phyloP scores from a whole-genome alignment of 1,140 invertebrate species.

The Drosophila hydei region DNA sequence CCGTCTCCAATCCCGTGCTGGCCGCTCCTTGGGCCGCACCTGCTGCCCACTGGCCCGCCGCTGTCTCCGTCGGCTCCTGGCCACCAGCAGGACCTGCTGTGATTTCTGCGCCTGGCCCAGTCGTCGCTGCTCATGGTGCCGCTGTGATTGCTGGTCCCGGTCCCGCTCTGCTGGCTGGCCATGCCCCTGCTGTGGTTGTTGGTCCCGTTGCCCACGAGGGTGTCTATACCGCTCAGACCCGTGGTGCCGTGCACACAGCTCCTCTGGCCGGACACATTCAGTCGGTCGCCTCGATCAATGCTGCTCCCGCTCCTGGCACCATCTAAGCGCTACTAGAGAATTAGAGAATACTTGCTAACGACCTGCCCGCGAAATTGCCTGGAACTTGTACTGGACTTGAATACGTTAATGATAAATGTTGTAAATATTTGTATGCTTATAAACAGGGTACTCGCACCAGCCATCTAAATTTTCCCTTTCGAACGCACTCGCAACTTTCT shows the following conservation, averaged over 20 bases:
- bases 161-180: conserved; percentile 35
- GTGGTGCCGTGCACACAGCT: conserved; percentile 85
- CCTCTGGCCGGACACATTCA: conserved; percentile 84
- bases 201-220: conserved; percentile 70
- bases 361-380: conserved; percentile 58
- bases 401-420: conserved; percentile 29
- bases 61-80: conserved; percentile 59
- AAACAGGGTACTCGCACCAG: conserved; percentile 75
- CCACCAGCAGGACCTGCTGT: conserved; percentile 38
- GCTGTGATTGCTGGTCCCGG: conserved; percentile 38
- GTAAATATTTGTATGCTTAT: conserved; percentile 61
- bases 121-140: conserved; percentile 33
- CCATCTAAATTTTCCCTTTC: conserved; percentile 61
- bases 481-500: conserved; percentile 31
- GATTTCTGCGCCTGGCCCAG: neutral
- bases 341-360: neutral
- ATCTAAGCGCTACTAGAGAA: conserved; percentile 61
- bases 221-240: conserved; percentile 85
- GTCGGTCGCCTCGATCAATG: conserved; percentile 83
- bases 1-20: conserved; percentile 62
- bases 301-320: conserved; percentile 85
- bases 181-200: conserved; percentile 61
- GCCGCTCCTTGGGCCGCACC: conserved; percentile 61
- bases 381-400: conserved; percentile 15
- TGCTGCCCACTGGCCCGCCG: conserved; percentile 66